Base-by-base conservation (phyloP, 2,888 invertebrate species). In the Hofmannophila pseudospretella region DNA sequence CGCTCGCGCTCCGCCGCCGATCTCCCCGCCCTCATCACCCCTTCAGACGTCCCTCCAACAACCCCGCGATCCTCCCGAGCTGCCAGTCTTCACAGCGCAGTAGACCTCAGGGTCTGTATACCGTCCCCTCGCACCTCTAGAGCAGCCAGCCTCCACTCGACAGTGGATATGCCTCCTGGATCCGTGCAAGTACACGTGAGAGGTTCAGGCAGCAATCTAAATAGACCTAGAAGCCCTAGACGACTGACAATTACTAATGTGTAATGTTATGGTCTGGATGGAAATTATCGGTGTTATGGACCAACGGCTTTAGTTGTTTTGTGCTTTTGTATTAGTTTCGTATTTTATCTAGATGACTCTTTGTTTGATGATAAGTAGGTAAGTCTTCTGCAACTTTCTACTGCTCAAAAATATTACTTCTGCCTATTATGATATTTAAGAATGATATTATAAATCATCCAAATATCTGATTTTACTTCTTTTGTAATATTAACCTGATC, bases 1-100 rank as follows among this genome's bases (percentile, higher is more conserved):
- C 91, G 94, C 43, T 93, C 93, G 3, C 93, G 95, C 53, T 94
- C 94, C 23, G 96, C 95, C 1, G 91, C 95, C 51, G 95, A 96
- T 67, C 89, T 96, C 8, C 94, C 95, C 58, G 93, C 94, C 14
- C 82, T 95, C 1, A 60, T 68, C 72, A 92, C 53, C 54, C 91
- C 61, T 71, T 89, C 52, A 72, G 90, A 71, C 55, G 68, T 62
- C 52, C 59, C 63, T 14, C 79, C 67, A 41, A 49, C 62, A 19
- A 78, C 81, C 1, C 59, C 80, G 1, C 61, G 85, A 33, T 77
- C 85, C 10, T 85, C 85, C 1, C 61, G 85, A 51, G 85, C 85
- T 1, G 82, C 85, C 3, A 84, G 84, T 32, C 67, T 86, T 2
- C 85, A 86, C 49, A 81, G 80, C 40, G 79, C 85, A 1, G 84